These are phyloP conservation scores for Dipus sagitta DNA, from an alignment of 2,797 vertebrate genomes.

Conservation along the genomic window DNA sequence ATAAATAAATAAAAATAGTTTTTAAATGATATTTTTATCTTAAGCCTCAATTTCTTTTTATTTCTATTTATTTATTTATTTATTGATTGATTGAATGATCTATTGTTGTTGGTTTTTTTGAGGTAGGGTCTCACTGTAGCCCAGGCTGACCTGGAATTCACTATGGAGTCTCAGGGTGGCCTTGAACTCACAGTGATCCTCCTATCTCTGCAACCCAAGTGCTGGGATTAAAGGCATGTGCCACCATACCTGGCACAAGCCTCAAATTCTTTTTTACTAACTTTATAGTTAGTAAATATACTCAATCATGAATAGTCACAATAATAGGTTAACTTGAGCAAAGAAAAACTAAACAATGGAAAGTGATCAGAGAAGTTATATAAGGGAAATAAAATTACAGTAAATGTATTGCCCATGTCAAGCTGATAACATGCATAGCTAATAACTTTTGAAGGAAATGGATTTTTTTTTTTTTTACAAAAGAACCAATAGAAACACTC, in stretches of 20 bases:
- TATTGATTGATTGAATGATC: no score
- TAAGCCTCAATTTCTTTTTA: background rate
- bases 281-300: conserved; percentile 4
- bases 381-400: background rate
- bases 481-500: background rate
- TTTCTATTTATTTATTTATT: no score
- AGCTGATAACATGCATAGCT: background rate
- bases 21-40: no score
- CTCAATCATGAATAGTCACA: background rate
- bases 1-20: no score
- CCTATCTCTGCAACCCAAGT: no score
- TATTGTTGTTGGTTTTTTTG: no score
- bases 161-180: no score
- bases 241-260: background rate
- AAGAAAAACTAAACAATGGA: background rate
- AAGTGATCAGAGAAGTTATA: background rate
- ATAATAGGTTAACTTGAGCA: background rate
- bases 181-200: no score
- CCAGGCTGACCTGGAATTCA: no score
- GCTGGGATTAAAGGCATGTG: no score
- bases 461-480: background rate
- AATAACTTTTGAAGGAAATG: background rate
- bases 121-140: no score
- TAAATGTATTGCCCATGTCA: background rate
- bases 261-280: conserved; percentile 24